A percentile compares a stretch with the other conserved stretches of the same genome.
These are phyloP conservation scores for Thalassarche chlororhynchos DNA, from an alignment of 2,113 vertebrate genomes.

Conservation along the genomic window DNA sequence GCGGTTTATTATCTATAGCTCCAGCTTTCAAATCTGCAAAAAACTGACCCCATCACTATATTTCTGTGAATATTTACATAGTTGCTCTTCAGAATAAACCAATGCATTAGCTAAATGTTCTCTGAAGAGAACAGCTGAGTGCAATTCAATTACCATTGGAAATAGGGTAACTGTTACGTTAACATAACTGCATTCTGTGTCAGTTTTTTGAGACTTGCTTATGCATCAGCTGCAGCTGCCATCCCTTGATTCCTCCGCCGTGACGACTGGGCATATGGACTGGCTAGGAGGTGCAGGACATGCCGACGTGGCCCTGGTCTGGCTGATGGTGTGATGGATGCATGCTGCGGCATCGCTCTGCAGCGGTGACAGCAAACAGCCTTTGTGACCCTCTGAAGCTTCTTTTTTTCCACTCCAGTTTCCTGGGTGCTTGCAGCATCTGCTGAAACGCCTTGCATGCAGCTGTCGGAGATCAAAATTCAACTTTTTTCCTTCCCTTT, in stretches of 20 bases:
- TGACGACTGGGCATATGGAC: not conserved
- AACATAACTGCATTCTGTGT: not conserved
- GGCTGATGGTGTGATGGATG: not conserved
- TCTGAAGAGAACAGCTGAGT: not conserved
- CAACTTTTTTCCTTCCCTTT: not conserved
- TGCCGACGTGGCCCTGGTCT: not conserved
- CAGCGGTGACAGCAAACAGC: not conserved
- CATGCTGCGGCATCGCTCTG: not conserved
- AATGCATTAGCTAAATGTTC: not conserved
- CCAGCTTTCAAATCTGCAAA: not conserved
- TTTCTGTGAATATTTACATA: not conserved
- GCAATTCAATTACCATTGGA: not conserved
- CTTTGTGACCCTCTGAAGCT: not conserved
- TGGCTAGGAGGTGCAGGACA: not conserved
- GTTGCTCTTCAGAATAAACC: not conserved
- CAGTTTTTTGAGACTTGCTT: not conserved
- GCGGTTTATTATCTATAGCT: not conserved
- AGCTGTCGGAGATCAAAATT: not conserved
- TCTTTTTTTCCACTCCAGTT: not conserved
- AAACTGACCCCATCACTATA: accelerated
- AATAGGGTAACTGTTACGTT: accelerated
- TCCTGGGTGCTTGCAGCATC: not conserved
- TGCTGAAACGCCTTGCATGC: accelerated
- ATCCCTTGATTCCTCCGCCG: not conserved
- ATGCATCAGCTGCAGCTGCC: too few relatives aligned